Conservation (phyloP, 2,113 vertebrate genomes). For the Ictalurus punctatus region DNA sequence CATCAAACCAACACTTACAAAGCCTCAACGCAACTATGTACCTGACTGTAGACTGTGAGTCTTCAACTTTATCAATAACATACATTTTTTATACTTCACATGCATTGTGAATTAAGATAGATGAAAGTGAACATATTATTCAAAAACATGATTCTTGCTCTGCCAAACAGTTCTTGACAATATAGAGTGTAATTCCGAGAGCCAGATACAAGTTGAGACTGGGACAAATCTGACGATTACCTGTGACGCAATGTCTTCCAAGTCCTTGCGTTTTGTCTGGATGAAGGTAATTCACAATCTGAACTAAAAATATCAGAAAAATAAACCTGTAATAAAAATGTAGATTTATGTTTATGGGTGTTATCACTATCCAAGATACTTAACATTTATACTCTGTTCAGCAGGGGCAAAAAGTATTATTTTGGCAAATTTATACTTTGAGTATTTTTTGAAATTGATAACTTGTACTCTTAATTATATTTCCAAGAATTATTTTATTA, state of each 20-base stretch:
- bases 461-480: too few relatives aligned
- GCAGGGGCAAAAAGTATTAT: not conserved
- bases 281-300: slow-evolving; percentile 59
- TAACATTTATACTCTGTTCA: not conserved
- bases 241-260: slow-evolving; percentile 41
- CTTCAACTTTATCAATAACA: not conserved
- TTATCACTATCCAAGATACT: not conserved
- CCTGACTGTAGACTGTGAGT: slow-evolving; percentile 50
- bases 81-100: not conserved
- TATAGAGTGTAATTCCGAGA: slow-evolving; percentile 53
- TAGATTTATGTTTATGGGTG: not conserved
- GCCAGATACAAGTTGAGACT: slow-evolving; percentile 28
- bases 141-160: not conserved
- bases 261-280: slow-evolving; percentile 58
- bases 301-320: not conserved
- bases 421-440: not conserved
- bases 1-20: not conserved
- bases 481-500: too few relatives aligned
- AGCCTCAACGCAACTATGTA: slow-evolving; percentile 13
- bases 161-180: slow-evolving; percentile 54
- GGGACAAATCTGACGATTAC: slow-evolving; percentile 60
- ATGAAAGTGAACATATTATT: not conserved
- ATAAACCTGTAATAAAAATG: not conserved
- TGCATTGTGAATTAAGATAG: not conserved
- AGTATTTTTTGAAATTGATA: not conserved